Conservation (phyloP, 2,113 vertebrate species). For the Tauraco erythrolophus region DNA sequence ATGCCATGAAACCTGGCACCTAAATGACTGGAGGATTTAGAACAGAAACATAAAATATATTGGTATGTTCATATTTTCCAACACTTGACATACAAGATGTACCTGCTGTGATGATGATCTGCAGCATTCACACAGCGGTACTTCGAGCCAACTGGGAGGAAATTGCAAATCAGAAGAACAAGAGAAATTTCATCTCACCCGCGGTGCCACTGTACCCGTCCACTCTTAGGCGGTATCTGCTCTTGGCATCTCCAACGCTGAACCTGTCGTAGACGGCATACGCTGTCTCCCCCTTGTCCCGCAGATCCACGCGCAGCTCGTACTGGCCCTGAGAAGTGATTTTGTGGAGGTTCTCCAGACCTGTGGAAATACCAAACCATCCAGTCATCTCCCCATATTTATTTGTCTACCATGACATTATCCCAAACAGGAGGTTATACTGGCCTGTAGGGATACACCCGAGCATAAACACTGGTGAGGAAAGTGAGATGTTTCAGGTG, state of each 20-base stretch:
- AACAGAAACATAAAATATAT: background rate
- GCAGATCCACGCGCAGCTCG: conserved; percentile 92
- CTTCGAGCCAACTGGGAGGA: background rate
- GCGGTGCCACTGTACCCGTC: conserved; percentile 95
- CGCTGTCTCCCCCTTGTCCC: conserved; percentile 85
- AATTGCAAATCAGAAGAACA: background rate
- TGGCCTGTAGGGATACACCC: background rate
- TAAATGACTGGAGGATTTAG: background rate
- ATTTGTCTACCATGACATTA: background rate
- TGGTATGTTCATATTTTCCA: background rate
- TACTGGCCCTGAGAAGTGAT: conserved; percentile 93
- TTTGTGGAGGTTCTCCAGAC: conserved; percentile 92
- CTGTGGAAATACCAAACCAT: conserved; percentile 58
- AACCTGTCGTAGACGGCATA: conserved; percentile 93
- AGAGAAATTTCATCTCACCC: conserved; percentile 69
- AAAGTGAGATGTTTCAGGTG: background rate
- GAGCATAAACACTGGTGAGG: background rate
- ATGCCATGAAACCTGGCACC: background rate
- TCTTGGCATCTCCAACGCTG: conserved; percentile 85
- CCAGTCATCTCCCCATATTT: fast-evolving
- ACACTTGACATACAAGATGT: background rate
- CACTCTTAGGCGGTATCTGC: conserved; percentile 89
- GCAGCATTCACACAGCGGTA: background rate
- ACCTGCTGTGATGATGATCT: background rate
- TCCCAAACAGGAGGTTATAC: no score